Base-by-base conservation (phyloP, 1,140 invertebrate species). In the Contarinia nasturtii region DNA sequence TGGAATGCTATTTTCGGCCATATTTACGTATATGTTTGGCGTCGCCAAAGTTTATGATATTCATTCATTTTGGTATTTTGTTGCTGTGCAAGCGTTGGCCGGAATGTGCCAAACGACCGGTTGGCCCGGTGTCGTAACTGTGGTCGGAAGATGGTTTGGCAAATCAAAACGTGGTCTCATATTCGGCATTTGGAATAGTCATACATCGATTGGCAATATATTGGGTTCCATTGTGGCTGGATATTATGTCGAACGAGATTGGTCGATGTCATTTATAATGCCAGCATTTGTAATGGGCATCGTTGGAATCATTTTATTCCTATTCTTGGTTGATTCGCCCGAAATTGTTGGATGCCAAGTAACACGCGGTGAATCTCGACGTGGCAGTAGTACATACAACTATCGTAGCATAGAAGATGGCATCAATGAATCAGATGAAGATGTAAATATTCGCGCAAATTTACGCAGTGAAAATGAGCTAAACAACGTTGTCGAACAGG, bases 151-250 rank as follows among this genome's bases (percentile, higher is more conserved):
- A 58, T 98, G 93, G 93, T 95, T 91, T 68, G 91, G 90, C 1
- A 91, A 86, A 66, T 75, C 77, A 17, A 90, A 89, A 61, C 71
- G 79, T 61, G 92, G 93, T 18, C 66, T 96, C 7, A 91, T 96
- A 51, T 95, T 96, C 67, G 93, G 93, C 12, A 72, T 96, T 12
- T 98, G 75, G 92, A 97, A 97, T 66, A 92, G 91, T 1, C 92
- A 97, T 55, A 95, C 92, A 0, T 93, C 88, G 1, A 72, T 96
- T 11, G 93, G 93, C 22, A 97, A 97, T 63, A 95, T 97, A 58
- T 59, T 95, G 43, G 92, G 86, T 34, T 74, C 78, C 1, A 51
- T 91, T 4, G 82, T 96, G 48, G 87, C 91, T 8, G 86, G 82
- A 1, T 58, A 74, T 36, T 95, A 80, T 67, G 86, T 96, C 7